Conservation (phyloP, 2,797 vertebrate genomes). For the Sphenopsis melanotis region DNA sequence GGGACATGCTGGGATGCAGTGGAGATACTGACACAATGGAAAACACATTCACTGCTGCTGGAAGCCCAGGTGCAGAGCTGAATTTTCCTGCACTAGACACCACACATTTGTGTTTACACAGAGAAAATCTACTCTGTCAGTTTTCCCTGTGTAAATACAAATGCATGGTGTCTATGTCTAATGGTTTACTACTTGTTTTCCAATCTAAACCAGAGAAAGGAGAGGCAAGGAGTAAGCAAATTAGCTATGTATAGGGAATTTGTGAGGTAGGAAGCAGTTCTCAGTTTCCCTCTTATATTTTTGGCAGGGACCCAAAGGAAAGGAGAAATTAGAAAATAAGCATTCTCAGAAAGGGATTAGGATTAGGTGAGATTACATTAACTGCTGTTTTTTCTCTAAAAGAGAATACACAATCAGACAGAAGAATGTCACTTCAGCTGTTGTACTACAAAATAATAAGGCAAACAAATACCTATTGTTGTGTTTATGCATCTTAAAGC, state of each 20-base stretch:
- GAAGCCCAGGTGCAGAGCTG: background rate
- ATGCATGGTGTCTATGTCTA: background rate
- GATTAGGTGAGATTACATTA: background rate
- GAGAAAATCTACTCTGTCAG: background rate
- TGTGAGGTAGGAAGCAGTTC: background rate
- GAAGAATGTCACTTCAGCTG: background rate
- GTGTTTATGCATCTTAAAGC: background rate
- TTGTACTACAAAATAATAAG: background rate
- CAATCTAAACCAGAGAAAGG: background rate
- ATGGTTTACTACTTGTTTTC: background rate
- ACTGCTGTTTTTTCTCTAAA: background rate
- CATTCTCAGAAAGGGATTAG: background rate
- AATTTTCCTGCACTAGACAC: background rate
- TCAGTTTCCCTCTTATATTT: background rate
- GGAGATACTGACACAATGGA: background rate
- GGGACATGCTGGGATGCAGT: accelerated
- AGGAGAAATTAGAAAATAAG: background rate
- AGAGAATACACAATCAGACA: background rate
- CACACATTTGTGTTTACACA: background rate
- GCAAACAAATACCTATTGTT: background rate
- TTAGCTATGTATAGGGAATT: background rate
- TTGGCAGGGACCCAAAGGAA: background rate
- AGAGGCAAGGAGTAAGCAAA: background rate
- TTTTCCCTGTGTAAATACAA: background rate
- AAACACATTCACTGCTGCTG: background rate